Base-by-base conservation (phyloP, 1,140 invertebrate species). In the Achroia grisella region DNA sequence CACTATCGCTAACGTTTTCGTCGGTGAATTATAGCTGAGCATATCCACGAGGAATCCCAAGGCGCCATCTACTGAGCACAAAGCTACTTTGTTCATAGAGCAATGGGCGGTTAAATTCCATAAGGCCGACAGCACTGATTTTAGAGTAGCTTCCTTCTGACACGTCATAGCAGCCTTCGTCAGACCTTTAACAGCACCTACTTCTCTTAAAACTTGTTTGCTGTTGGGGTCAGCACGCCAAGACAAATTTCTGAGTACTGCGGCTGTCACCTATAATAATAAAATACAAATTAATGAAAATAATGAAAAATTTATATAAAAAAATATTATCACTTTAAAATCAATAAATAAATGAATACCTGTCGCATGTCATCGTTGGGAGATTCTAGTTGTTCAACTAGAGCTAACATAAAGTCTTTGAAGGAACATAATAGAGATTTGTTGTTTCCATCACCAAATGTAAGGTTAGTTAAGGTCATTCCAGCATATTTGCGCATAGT, bases 61-160 rank as follows among this genome's bases (percentile, higher is more conserved):
- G 0, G 95, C 93, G 10, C 94, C 94, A n/a, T 94, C 91, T 0
- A 96, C 93, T 8, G 91, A 90, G 82, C 97, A 98, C 39, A 98
- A 95, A 67, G 97, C 96, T 2, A 94, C 92, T 87, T 98, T 98
- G 71, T 98, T 98, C 59, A 94, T 93, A 41, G 93, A 94, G 65
- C 95, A 98, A 74, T 98, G 97, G 9, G 97, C 96, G 2, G 96
- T 98, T 1, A 99, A 87, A 82, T 98, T 98, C 96, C 97, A 98
- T 9, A 98, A 82, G 2, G 97, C 97, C n/a, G 95, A 97, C 0
- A 99, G 82, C 49, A 98, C 95, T 10, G 95, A 96, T 82, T 98
- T 98, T 0, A 99, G 85, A 0, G 97, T 98, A 0, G 96, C 94
- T 72, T 98, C 97, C 77, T 97, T 97, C 50, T 92, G 92, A 12